Evolutionary conservation across 1,140 invertebrate species (phyloP), one percentile per base, ranked within the genome.

Genomic region (Anastrepha ludens): DNA sequence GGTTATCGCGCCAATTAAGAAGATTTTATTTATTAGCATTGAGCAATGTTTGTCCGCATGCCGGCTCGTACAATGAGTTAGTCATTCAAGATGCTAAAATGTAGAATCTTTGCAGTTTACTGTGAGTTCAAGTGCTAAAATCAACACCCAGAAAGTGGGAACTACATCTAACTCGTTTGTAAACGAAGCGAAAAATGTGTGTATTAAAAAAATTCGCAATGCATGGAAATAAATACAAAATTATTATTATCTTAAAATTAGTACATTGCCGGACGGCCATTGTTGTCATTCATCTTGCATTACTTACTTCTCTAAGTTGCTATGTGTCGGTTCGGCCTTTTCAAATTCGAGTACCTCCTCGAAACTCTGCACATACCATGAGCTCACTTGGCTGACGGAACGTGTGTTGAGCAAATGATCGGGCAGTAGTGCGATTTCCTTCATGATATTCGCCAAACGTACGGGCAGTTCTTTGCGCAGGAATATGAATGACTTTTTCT

Each of bases 381-480:
- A 96, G 93, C 97, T 97, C 41, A 99, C 98, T 85, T 97, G 95
- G 17, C 95, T 95, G 6, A 99, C 97, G 1, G 98, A 98, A 1
- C 98, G 97, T 96, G 98, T 98, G 87, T 95, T 94, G 2, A 98
- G 94, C 8, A 99, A 94, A 91, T 97, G 97, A 86, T 98, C 97
- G 0, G 99, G 99, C 17, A 99, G 94, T 47, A 99, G 93, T 70
- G 98, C 97, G 90, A 99, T 98, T 94, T 99, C 98, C 93, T 99
- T 98, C 98, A 99, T 99, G 89, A 99, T 99, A 93, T 99, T 99
- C 8, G 98, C 98, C 89, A 99, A 94, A 78, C 98, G 95, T 2
- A 99, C 98, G 2, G 98, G 98, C 74, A 99, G 93, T 94, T 99
- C 98, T 93, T 99, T 98, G 67, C 98, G 95, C n/a, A 99, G 94